Evolutionary conservation across 2,113 vertebrate species (phyloP).

Genomic region (Percopsis transmontana): DNA sequence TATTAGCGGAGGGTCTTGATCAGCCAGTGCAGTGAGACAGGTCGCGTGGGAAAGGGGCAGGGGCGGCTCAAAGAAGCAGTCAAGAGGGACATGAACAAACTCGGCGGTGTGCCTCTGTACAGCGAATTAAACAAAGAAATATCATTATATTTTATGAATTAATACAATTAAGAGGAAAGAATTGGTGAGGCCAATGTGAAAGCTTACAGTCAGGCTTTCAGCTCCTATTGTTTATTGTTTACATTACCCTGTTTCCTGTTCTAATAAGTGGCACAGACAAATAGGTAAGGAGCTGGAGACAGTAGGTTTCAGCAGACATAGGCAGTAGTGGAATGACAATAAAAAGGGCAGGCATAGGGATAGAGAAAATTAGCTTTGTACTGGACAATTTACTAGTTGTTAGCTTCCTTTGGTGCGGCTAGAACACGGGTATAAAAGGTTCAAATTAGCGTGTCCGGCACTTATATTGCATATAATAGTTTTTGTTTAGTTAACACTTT

Average conservation of each 20-base stretch:
- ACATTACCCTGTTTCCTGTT: too few species aligned
- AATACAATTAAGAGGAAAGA: too few species aligned
- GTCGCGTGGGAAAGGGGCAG: conserved; percentile 1
- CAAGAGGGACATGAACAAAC: neutral
- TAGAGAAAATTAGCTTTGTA: conserved; percentile 49
- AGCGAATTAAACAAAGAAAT: conserved; percentile 17
- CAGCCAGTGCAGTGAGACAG: conserved; percentile 52
- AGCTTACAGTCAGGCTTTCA: too few species aligned
- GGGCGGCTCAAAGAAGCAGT: conserved; percentile 10
- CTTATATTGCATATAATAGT: too few species aligned
- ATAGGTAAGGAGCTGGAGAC: too few species aligned
- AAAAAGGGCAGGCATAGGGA: conserved; percentile 17
- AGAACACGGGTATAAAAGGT: conserved; percentile 47
- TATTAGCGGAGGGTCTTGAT: conserved; percentile 51
- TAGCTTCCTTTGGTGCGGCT: conserved; percentile 54
- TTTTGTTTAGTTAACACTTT: too few species aligned
- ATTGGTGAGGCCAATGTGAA: too few species aligned
- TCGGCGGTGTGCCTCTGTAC: too few species aligned
- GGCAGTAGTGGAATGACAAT: neutral
- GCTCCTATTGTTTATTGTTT: too few species aligned
- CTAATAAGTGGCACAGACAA: too few species aligned
- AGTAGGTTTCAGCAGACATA: too few species aligned
- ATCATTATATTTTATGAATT: neutral
- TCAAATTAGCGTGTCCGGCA: conserved; percentile 50
- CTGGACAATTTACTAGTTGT: conserved; percentile 47